Evolutionary conservation across 2,113 vertebrate species (phyloP).

Genomic region (Alaudala cheleensis): DNA sequence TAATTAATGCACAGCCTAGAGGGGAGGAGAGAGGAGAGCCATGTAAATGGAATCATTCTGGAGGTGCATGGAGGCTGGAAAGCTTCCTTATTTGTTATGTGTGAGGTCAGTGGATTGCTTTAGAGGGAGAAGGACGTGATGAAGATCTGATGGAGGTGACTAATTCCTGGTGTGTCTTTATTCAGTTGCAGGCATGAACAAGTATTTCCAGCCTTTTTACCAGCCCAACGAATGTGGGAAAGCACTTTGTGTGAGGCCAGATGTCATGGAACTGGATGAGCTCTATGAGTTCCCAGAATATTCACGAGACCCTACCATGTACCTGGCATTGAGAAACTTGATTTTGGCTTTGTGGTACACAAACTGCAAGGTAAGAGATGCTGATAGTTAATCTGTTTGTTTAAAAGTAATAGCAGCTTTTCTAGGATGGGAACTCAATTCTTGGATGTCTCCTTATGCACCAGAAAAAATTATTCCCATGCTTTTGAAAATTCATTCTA

Average conservation of each 20-base stretch:
- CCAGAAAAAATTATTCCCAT: neutral
- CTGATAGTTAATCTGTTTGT: neutral
- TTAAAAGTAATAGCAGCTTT: neutral
- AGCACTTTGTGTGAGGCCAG: slow-evolving; percentile 93
- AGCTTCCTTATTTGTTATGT: neutral
- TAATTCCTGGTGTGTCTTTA: neutral
- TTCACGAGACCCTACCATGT: slow-evolving; percentile 97
- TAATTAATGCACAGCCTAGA: neutral
- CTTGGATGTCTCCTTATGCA: neutral
- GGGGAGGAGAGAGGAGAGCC: neutral
- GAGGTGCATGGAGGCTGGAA: neutral
- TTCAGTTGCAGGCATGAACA: slow-evolving; percentile 88
- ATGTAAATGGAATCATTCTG: neutral
- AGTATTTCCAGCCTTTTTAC: slow-evolving; percentile 97
- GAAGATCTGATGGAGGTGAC: neutral
- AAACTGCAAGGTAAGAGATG: slow-evolving; percentile 84
- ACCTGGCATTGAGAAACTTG: slow-evolving; percentile 94
- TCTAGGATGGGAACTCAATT: neutral
- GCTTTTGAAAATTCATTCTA: neutral
- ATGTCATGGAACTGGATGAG: slow-evolving; percentile 98
- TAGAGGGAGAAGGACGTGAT: neutral
- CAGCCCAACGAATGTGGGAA: slow-evolving; percentile 98
- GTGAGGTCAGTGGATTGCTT: neutral
- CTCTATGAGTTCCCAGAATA: slow-evolving; percentile 98
- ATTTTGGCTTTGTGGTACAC: slow-evolving; percentile 92